Conservation (phyloP, 2,888 invertebrate species). For the Calephelis perditalis region DNA sequence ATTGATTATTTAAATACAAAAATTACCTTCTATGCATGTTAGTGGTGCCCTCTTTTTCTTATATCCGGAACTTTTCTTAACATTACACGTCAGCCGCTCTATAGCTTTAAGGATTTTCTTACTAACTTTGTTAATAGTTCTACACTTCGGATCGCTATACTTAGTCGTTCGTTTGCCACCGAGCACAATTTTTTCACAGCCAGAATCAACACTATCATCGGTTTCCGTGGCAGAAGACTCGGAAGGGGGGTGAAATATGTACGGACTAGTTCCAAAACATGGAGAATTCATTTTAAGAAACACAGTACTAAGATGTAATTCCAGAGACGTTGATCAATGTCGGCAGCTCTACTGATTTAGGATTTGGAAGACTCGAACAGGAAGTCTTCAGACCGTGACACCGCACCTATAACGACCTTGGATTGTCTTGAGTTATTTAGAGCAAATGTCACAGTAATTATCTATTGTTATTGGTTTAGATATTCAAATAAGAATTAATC, state of each 20-base stretch:
- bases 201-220: constrained; percentile 62
- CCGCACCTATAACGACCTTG: constrained; percentile 65
- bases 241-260: constrained; percentile 66
- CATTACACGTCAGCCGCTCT: constrained; percentile 64
- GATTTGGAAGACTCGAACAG: constrained; percentile 44
- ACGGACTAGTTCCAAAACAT: constrained; percentile 59
- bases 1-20: too few relatives aligned
- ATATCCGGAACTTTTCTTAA: constrained; percentile 51
- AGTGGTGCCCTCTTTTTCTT: constrained; percentile 36
- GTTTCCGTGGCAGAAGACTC: constrained; percentile 70
- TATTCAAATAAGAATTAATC: constrained; percentile 6
- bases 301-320: constrained; percentile 23
- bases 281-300: constrained; percentile 56
- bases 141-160: constrained; percentile 65
- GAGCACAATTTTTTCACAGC: constrained; percentile 56
- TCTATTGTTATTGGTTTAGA: constrained; percentile 24
- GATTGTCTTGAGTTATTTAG: constrained; percentile 42
- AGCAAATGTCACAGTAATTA: constrained; percentile 41
- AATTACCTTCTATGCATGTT: constrained; percentile 21
- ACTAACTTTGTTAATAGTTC: constrained; percentile 73
- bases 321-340: constrained; percentile 49
- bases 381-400: constrained; percentile 47
- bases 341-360: constrained; percentile 52
- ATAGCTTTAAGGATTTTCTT: constrained; percentile 67
- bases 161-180: constrained; percentile 57